phyloP scores from a whole-genome alignment of 2,888 invertebrate genomes.

The Beris chalybata region DNA sequence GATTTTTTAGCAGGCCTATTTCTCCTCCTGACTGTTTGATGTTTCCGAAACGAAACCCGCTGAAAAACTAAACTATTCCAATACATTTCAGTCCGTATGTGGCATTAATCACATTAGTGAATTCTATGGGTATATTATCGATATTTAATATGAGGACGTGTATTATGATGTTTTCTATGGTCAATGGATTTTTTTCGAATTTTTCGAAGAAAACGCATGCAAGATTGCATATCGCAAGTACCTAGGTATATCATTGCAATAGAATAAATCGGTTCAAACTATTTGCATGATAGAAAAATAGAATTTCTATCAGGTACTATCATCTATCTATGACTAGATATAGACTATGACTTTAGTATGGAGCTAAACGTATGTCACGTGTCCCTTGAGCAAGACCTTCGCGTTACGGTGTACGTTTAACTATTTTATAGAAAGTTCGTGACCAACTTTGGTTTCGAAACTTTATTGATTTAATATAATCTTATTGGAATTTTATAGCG shows the following conservation, averaged over 20 bases:
- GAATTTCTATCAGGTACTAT: slow-evolving; percentile 1
- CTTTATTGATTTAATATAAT: not conserved
- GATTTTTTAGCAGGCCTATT: slow-evolving; percentile 6
- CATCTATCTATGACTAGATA: not conserved
- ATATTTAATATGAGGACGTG: slow-evolving; percentile 10
- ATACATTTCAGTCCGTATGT: slow-evolving; percentile 43
- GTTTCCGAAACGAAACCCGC: slow-evolving; percentile 50
- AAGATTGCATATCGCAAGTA: not conserved
- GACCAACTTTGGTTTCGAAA: slow-evolving; percentile 16
- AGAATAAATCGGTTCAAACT: not conserved
- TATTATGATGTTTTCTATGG: not conserved
- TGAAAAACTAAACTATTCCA: slow-evolving; percentile 48
- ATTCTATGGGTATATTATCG: slow-evolving; percentile 20
- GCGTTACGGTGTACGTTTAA: not conserved
- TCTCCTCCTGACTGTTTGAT: slow-evolving; percentile 40
- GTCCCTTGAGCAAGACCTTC: slow-evolving; percentile 18
- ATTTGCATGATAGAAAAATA: not conserved
- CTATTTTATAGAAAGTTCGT: slow-evolving; percentile 20
- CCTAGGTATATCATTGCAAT: not conserved
- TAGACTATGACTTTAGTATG: not conserved
- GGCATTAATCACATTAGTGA: slow-evolving; percentile 54
- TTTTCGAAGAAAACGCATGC: not conserved
- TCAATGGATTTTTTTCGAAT: not conserved
- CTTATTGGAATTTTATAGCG: not conserved
- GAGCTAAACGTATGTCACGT: slow-evolving; percentile 2